Conservation (phyloP, 2,797 vertebrate species). For the Botia kubotai region DNA sequence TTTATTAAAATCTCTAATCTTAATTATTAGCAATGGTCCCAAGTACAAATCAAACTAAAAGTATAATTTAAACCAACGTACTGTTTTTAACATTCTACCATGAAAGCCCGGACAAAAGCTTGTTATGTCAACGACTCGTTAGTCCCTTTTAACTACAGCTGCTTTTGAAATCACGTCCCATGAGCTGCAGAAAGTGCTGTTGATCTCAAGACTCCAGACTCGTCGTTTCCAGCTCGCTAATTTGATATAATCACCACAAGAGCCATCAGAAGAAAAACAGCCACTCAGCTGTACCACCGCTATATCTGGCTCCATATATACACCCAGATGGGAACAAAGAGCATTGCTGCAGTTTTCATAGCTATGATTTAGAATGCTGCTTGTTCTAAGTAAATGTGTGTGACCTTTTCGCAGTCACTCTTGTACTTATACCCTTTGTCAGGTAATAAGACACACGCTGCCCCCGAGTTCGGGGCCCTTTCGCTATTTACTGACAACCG, state of each 20-base stretch:
- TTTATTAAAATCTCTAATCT: too few species aligned
- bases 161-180: constrained; percentile 36
- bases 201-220: constrained; percentile 35
- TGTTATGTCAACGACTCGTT: not conserved
- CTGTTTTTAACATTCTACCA: too few species aligned
- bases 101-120: not conserved
- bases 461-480: not conserved
- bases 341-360: constrained; percentile 29
- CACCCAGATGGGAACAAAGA: not conserved
- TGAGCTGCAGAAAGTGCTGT: constrained; percentile 24
- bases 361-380: not conserved
- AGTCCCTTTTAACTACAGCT: not conserved
- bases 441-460: not conserved
- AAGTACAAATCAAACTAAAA: too few species aligned
- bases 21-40: too few species aligned
- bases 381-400: not conserved
- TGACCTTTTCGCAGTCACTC: not conserved
- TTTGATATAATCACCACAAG: constrained; percentile 46
- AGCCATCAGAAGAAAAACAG: constrained; percentile 28
- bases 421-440: constrained; percentile 2
- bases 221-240: constrained; percentile 40
- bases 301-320: constrained; percentile 16
- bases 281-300: not conserved
- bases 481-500: not conserved
- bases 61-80: too few species aligned